A percentile compares a stretch with the other conserved stretches of the same genome.
These are phyloP conservation scores for Clunio marinus DNA, from an alignment of 2,888 invertebrate genomes.

Conservation along the genomic window DNA sequence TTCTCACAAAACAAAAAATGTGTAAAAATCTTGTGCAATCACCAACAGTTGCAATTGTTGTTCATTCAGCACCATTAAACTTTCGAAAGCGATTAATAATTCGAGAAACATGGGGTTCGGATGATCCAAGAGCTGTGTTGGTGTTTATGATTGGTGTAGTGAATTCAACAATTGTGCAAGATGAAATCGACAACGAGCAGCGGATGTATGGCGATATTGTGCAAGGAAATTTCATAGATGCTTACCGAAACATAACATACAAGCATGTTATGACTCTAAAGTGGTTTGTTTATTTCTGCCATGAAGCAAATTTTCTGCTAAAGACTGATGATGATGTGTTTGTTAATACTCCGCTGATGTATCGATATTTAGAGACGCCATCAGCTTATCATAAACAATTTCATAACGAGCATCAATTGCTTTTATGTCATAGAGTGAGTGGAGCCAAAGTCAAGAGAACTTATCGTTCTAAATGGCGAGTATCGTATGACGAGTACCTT, in stretches of 20 bases:
- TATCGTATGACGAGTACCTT: constrained; percentile 63
- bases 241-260: constrained; percentile 77
- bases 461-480: constrained; percentile 72
- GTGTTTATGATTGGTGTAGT: constrained; percentile 65
- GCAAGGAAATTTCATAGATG: constrained; percentile 71
- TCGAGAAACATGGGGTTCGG: constrained; percentile 68
- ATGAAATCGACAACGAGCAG: constrained; percentile 55
- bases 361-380: constrained; percentile 52
- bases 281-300: constrained; percentile 69
- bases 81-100: constrained; percentile 61
- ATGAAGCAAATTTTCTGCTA: constrained; percentile 62
- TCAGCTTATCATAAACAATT: constrained; percentile 31
- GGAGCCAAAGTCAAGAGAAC: constrained; percentile 57
- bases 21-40: constrained; percentile 51
- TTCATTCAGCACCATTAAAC: constrained; percentile 67
- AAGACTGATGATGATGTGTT: constrained; percentile 77
- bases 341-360: constrained; percentile 62
- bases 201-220: constrained; percentile 62
- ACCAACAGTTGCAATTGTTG: constrained; percentile 60
- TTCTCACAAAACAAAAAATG: constrained; percentile 57
- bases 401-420: constrained; percentile 51
- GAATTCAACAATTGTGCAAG: constrained; percentile 47
- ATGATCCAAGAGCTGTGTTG: constrained; percentile 55
- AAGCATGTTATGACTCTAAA: constrained; percentile 80
- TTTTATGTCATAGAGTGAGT: constrained; percentile 58